phyloP scores from a whole-genome alignment of 2,113 vertebrate genomes.

The Cercocebus atys region DNA sequence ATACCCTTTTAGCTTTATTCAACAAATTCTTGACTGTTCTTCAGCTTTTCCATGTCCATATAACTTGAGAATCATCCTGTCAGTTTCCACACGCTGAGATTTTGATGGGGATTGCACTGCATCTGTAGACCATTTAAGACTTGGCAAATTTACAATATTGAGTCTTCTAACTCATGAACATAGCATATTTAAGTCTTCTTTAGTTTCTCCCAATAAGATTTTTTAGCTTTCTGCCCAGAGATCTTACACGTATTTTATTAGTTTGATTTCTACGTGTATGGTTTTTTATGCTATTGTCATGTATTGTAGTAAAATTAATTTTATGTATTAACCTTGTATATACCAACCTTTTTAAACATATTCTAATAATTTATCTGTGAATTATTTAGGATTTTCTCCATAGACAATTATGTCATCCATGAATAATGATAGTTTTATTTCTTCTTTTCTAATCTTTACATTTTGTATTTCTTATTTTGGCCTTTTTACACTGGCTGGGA shows the following conservation, averaged over 20 bases:
- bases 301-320: constrained; percentile 5
- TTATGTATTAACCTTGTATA: background rate
- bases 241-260: background rate
- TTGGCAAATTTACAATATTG: background rate
- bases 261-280: background rate
- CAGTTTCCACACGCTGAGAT: background rate
- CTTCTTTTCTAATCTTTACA: background rate
- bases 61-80: constrained; percentile 11
- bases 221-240: background rate
- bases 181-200: background rate
- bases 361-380: constrained; percentile 13
- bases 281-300: background rate
- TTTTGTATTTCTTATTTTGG: constrained; percentile 19
- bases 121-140: background rate
- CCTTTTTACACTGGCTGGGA: background rate
- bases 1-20: background rate
- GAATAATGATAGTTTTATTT: background rate
- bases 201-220: background rate
- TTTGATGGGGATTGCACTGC: background rate
- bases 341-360: background rate
- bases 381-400: constrained; percentile 14
- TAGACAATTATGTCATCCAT: background rate
- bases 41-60: background rate
- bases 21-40: background rate
- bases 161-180: background rate